phyloP scores from a whole-genome alignment of 1,140 invertebrate genomes.

The Pachypeltis micranthus region DNA sequence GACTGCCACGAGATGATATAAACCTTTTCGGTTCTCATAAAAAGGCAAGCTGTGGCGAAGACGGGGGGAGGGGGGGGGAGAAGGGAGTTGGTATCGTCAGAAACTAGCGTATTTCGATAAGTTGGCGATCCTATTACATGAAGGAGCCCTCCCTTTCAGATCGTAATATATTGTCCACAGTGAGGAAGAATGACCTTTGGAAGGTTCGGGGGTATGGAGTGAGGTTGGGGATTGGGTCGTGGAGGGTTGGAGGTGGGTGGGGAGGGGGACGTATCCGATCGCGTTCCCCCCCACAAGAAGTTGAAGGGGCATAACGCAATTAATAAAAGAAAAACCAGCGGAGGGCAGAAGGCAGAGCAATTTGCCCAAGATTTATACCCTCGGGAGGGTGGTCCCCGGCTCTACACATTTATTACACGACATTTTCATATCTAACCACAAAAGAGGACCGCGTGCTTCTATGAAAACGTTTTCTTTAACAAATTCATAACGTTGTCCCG shows the following conservation, averaged over 20 bases:
- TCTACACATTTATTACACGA: constrained; percentile 8
- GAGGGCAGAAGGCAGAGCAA: constrained; percentile 7
- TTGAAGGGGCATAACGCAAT: constrained; percentile 4
- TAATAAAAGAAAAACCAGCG: constrained; percentile 8
- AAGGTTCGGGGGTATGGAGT: too few relatives aligned
- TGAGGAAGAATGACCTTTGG: too few relatives aligned
- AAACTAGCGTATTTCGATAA: too few relatives aligned
- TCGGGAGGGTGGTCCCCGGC: background rate
- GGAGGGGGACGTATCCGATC: background rate
- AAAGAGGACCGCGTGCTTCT: constrained; percentile 4
- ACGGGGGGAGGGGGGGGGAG: too few relatives aligned
- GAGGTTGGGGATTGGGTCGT: too few relatives aligned
- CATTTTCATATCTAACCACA: constrained; percentile 7
- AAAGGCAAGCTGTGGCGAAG: too few relatives aligned
- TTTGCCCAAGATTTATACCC: constrained; percentile 8
- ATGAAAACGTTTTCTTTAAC: constrained; percentile 7
- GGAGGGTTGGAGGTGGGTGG: background rate
- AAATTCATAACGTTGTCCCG: constrained; percentile 6
- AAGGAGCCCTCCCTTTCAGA: too few relatives aligned
- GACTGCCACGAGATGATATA: too few relatives aligned
- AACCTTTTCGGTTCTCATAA: too few relatives aligned
- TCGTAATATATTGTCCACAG: too few relatives aligned
- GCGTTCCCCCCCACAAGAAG: background rate
- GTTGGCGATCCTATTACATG: too few relatives aligned
- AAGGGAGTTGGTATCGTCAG: too few relatives aligned